Base-by-base conservation (phyloP, 2,888 invertebrate genomes). In the Actias luna region DNA sequence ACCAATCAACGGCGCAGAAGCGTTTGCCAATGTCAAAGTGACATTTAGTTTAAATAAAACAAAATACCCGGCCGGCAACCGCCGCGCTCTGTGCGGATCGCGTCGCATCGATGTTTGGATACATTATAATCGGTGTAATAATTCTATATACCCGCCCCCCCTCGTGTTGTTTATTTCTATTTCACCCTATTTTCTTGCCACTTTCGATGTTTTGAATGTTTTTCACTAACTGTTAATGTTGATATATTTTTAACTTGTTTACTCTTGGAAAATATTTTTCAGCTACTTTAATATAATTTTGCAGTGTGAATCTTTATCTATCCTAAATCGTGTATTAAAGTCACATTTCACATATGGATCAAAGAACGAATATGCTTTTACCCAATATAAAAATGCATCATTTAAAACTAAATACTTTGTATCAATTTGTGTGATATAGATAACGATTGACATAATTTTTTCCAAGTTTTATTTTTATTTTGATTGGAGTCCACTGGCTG, bases 181-280 rank as follows among this genome's bases (percentile, higher is more conserved):
- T 80, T 83, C 80, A 84, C 87, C 88, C 88, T n/a, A n/a, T 79
- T 88, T 88, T 87, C 85, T 87, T 89, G 88, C 89, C 91, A 90
- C 89, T 89, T 77, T 88, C 88, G 88, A 87, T 92, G 92, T 92
- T 65, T 83, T 91, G 91, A 88, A 92, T 92, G 92, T 92, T 91
- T 85, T 90, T 91, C 92, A 92, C 91, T 92, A 92, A 91, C 91
- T 92, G 91, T 92, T 92, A 92, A 92, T 92, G 89, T 92, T 89
- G 89, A 91, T 90, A 88, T 84, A 79, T 50, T 50, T 83, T 80
- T 79, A 80, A 27, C 16, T 55, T 55, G 29, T 55, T 14, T 55
- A 55, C 7, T 59, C 59, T 62, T 52, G 68, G 69, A 75, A 73
- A 73, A 72, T 74, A 70, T 70, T 80, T 64, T 83, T 78, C 75